Conservation (phyloP, 1,140 invertebrate genomes). For the Heliconius melpomene region DNA sequence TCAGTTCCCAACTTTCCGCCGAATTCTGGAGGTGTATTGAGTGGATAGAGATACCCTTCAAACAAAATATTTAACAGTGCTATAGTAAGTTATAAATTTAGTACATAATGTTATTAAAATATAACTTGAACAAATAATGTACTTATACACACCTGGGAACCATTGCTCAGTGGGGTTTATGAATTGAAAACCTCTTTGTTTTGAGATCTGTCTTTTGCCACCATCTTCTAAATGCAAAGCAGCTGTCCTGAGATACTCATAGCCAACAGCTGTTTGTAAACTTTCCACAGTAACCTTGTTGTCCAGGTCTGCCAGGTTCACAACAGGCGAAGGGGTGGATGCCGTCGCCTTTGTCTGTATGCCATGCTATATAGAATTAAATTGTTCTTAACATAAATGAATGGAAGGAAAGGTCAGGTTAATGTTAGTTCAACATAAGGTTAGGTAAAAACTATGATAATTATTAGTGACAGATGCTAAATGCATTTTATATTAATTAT, state of each 20-base stretch:
- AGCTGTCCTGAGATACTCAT: constrained; percentile 89
- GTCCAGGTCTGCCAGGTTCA: constrained; percentile 89
- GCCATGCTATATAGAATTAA: constrained; percentile 79
- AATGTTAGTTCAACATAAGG: constrained; percentile 41
- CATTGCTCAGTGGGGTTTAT: constrained; percentile 93
- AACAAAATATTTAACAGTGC: too few relatives aligned
- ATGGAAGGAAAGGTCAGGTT: constrained; percentile 51
- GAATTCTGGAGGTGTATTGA: neutral
- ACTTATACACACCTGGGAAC: constrained; percentile 87
- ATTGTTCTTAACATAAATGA: constrained; percentile 59
- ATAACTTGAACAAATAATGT: neutral
- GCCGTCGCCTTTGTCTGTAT: constrained; percentile 89
- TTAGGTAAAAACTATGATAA: constrained; percentile 17
- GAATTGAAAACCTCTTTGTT: constrained; percentile 90
- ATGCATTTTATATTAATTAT: neutral
- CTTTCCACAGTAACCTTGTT: constrained; percentile 85
- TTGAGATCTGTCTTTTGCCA: constrained; percentile 83
- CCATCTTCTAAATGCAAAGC: constrained; percentile 86
- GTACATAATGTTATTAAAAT: too few relatives aligned
- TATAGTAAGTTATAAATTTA: too few relatives aligned
- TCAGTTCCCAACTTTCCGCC: too few relatives aligned
- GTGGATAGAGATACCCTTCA: neutral
- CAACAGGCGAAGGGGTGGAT: constrained; percentile 90
- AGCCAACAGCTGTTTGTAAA: constrained; percentile 88
- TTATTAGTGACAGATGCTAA: neutral